Base-by-base conservation (phyloP, 2,888 invertebrate genomes). In the Mythimna impura region DNA sequence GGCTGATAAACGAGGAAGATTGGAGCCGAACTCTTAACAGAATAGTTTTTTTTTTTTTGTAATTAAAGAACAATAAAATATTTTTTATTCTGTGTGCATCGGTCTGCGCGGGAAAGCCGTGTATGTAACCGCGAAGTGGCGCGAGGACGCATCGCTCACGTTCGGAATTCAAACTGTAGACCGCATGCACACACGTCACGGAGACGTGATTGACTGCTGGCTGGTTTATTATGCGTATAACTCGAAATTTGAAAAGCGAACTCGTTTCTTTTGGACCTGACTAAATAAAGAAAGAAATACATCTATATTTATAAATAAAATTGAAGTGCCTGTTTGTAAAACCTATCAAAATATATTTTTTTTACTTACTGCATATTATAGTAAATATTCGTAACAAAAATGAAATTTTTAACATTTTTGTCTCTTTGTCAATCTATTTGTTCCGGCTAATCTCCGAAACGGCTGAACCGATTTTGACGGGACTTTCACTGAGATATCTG, bases 111-210 rank as follows among this genome's bases (percentile, higher is more conserved):
- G 89, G 90, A 90, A 90, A 90, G 87, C 86, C 88, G 61, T 73
- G 84, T 84, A 84, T 81, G 87, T 88, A 89, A 89, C 89, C 87
- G 84, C 86, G 66, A 91, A 88, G 88, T 91, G 87, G 93, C 90
- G 89, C 93, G 93, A 93, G 93, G 93, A 90, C 93, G 86, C 85
- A 78, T 83, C 78, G 83, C 78, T 83, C 89, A 74, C 87, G 87
- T 79, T 84, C 79, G 81, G 87, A 90, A 91, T 90, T 86, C 68
- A 65, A 76, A 68, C 68, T 20, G 67, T 66, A 80, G 67, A 72
- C 78, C 78, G 81, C 84, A 77, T 81, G 71, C 68, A 78, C 76
- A 80, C 81, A 82, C 72, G 73, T 82, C 80, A 80, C 63, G 50
- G 73, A 79, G 71, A 79, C 81, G 78, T 85, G 78, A 85, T 81